Conservation (phyloP, 2,797 vertebrate genomes). For the Pempheris klunzingeri region DNA sequence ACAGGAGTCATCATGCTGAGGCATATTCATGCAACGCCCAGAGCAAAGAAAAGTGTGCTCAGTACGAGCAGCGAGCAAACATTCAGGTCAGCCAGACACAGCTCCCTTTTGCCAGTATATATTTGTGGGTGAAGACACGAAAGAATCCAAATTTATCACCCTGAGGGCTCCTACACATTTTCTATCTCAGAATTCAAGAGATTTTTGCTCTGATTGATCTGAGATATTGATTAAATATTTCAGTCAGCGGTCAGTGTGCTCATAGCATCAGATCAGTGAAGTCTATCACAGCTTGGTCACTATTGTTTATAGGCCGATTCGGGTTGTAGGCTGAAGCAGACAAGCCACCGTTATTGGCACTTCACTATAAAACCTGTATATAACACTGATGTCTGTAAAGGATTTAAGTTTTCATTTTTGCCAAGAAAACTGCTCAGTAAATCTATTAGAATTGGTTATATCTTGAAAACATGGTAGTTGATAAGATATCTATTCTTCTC, state of each 20-base stretch:
- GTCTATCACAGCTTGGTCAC: background rate
- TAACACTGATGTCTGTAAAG: background rate
- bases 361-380: background rate
- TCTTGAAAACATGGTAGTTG: background rate
- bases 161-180: slow-evolving; percentile 42
- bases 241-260: background rate
- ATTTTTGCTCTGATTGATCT: slow-evolving; percentile 21
- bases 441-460: background rate
- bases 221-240: slow-evolving; percentile 16
- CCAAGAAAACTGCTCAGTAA: background rate
- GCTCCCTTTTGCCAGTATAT: slow-evolving; percentile 10
- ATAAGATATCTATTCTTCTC: background rate
- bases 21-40: slow-evolving; percentile 34
- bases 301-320: background rate
- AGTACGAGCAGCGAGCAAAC: slow-evolving; percentile 41
- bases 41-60: slow-evolving; percentile 28
- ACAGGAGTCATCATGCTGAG: slow-evolving; percentile 69
- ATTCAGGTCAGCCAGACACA: slow-evolving; percentile 24
- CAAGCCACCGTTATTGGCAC: background rate
- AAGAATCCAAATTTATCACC: slow-evolving; percentile 26
- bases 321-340: background rate
- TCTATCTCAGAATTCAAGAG: slow-evolving; percentile 16
- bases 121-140: slow-evolving; percentile 35
- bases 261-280: slow-evolving; percentile 6
- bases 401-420: background rate